A percentile compares a stretch with the other conserved stretches of the same genome.
These are phyloP conservation scores for Argopecten irradians DNA, from an alignment of 1,140 invertebrate species.

Conservation along the genomic window DNA sequence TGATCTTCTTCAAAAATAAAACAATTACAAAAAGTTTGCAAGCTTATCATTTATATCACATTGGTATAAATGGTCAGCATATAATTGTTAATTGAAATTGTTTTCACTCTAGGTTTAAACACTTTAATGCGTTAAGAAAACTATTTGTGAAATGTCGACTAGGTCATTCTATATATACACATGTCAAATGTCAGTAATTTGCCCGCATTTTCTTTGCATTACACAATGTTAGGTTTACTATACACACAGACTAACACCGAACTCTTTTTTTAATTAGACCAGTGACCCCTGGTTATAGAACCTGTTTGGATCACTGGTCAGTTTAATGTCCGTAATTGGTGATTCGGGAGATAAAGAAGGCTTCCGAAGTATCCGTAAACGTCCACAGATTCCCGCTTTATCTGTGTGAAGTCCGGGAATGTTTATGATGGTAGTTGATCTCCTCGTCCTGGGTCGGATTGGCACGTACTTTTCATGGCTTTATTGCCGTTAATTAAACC, in stretches of 20 bases:
- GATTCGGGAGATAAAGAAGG: background rate
- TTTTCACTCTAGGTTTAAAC: too few relatives aligned
- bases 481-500: background rate
- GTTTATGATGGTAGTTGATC: background rate
- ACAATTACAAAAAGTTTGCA: too few relatives aligned
- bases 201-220: background rate
- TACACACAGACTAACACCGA: background rate
- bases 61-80: too few relatives aligned
- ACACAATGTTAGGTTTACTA: background rate
- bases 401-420: slow-evolving; percentile 1
- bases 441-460: background rate
- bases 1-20: too few relatives aligned
- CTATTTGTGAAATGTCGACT: background rate
- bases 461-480: background rate
- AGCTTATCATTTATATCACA: too few relatives aligned
- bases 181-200: background rate
- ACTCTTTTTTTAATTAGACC: background rate
- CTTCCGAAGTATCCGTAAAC: background rate
- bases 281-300: background rate
- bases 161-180: background rate
- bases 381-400: background rate
- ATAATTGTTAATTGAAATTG: too few relatives aligned
- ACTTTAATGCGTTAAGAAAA: too few relatives aligned
- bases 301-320: background rate
- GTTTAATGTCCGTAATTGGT: slow-evolving; percentile 16